Base-by-base conservation (phyloP, 2,113 vertebrate genomes). In the Halichoerus grypus region DNA sequence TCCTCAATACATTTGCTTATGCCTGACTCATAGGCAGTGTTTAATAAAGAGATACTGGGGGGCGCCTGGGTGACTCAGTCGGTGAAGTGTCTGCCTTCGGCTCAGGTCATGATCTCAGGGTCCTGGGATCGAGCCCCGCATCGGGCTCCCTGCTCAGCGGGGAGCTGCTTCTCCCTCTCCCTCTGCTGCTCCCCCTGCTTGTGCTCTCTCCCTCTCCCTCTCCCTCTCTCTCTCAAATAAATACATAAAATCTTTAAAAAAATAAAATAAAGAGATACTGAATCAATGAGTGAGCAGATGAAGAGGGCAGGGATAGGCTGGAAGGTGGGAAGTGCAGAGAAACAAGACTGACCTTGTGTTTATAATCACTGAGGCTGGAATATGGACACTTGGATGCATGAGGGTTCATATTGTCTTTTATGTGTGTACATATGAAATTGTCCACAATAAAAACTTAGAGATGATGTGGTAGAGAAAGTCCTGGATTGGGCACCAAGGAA, bases 1-100 rank as follows among this genome's bases (percentile, higher is more conserved):
- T 82, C n/a, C 55, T 95, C 61, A 82, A 65, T 92, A 95, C 77
- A 67, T 90, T 91, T 96, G 81, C 24, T 88, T 80, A 49, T 61
- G 39, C 24, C 59, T 76, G 53, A 87, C 10, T 97, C 26, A 65
- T 4, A 31, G 51, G 49, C 57, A 49, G 14, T 86, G 36, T 94
- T 96, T 95, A 92, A 77, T 90, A 59, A 81, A 76, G 67, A 89
- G 26, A 86, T 46, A 59, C 1, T 39, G 71, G 80, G 12, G 39
- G 39, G 39, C 6, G 3, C 22, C 39, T 46, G 39, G 71, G 24
- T 7, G 72, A 39, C 72, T 46, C 24, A 46, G 72, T 26, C 1
- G 1, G 72, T 74, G 7, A 15, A 74, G 22, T 0, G 1, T 14
- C 71, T 7, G 71, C 12, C 72, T 42, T 26, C 24, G 13, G 72